Evolutionary conservation across 2,888 invertebrate species (phyloP), one percentile per base, ranked within the genome.

Genomic region (Eupeodes luniger): DNA sequence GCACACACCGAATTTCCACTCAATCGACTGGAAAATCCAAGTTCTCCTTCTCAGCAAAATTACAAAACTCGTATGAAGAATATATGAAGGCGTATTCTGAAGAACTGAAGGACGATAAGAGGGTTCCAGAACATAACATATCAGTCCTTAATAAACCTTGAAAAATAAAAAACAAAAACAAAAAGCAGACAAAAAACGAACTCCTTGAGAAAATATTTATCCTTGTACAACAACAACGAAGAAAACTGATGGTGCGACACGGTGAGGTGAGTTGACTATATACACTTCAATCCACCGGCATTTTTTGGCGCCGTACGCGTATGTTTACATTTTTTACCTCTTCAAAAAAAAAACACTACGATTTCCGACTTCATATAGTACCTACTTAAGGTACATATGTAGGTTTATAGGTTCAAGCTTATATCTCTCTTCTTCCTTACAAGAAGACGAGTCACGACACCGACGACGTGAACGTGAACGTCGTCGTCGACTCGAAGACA

Each of bases 21-120:
- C 82, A 85, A 85, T 82, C 82, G 74, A 74, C 66, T 85, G 82
- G 85, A 85, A 85, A 85, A 85, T 85, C 62, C 74, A 57, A 6
- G 34, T 81, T 66, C 55, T 59, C 11, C 16, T 16, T 44, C 62
- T 44, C 62, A 62, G 16, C 76, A 19, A 12, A 36, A 16, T 16
- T 27, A 27, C 27, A 27, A 27, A 27, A 16, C 6, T 12, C 7
- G 16, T 59, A 36, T 81, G 69, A n/a, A 61, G 59, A 61, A n/a
- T 9, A 40, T 40, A 40, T 40, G n/a, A 40, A 61, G n/a, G 1
- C 40, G 5, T 40, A 80, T 67, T 27, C 36, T 67, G n/a, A 59
- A 57, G 14, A 12, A 27, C 36, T 67, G 19, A 59, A 57, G 14
- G 27, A 27, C 6, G 55, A 55, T 55, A 49, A 12, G 64, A 49